phyloP scores from a whole-genome alignment of 2,888 invertebrate genomes.

The Euplexia lucipara region DNA sequence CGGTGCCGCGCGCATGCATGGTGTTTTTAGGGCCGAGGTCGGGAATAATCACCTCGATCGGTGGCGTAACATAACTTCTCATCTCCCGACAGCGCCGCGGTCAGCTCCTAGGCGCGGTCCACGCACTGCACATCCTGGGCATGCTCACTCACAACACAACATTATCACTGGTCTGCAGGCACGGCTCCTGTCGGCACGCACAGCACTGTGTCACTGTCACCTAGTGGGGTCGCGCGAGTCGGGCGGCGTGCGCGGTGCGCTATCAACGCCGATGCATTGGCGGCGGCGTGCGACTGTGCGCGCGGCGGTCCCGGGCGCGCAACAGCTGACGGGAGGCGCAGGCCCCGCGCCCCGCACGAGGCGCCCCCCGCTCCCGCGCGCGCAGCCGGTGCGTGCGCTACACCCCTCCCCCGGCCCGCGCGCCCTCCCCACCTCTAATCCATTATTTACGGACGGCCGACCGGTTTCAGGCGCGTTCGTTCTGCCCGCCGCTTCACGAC shows the following conservation, averaged over 20 bases:
- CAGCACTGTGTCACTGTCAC: conserved; percentile 80
- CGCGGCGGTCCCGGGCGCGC: conserved; percentile 88
- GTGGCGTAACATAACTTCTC: conserved; percentile 89
- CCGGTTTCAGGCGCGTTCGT: conserved; percentile 90
- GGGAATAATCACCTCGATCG: conserved; percentile 90
- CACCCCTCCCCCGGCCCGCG: conserved; percentile 76
- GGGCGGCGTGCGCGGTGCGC: conserved; percentile 85
- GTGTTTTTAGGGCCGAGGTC: conserved; percentile 83
- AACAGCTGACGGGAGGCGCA: conserved; percentile 91
- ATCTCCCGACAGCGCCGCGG: conserved; percentile 84
- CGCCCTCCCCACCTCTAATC: conserved; percentile 88
- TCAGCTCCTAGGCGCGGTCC: conserved; percentile 83
- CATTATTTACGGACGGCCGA: conserved; percentile 90
- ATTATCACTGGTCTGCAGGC: conserved; percentile 69
- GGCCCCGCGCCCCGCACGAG: conserved; percentile 75
- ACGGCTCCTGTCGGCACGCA: conserved; percentile 73
- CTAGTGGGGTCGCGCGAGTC: conserved; percentile 71
- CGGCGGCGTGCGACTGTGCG: conserved; percentile 78
- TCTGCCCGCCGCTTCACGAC: conserved; percentile 84
- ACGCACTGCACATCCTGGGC: conserved; percentile 83
- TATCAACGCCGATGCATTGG: conserved; percentile 89
- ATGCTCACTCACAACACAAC: conserved; percentile 80
- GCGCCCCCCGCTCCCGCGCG: conserved; percentile 79
- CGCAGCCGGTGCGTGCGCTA: conserved; percentile 86
- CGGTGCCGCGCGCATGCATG: conserved; percentile 83